Evolutionary conservation across 2,113 vertebrate species (phyloP).

Genomic region (Cyanocitta stelleri): DNA sequence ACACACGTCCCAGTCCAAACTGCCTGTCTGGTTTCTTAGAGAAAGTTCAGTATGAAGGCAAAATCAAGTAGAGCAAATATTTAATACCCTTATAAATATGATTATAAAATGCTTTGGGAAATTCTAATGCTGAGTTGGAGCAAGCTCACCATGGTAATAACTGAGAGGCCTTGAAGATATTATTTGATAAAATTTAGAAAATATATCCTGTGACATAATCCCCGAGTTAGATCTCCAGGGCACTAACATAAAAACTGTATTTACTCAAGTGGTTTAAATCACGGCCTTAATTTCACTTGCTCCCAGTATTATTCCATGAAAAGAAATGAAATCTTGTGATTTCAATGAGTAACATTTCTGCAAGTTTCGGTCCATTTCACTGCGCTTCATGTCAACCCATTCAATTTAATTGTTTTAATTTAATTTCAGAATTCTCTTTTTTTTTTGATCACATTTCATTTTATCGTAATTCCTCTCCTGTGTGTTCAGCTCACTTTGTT

Average conservation of each 20-base stretch:
- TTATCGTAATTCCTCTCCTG: background rate
- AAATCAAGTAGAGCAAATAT: background rate
- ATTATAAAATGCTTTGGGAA: constrained; percentile 37
- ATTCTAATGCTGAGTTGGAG: constrained; percentile 30
- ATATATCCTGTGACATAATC: constrained; percentile 39
- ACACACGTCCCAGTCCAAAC: background rate
- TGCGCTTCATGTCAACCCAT: background rate
- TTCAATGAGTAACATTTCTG: background rate
- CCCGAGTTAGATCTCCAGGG: background rate
- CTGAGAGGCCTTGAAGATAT: background rate
- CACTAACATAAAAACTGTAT: constrained; percentile 31
- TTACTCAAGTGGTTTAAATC: constrained; percentile 28
- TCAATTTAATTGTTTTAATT: background rate
- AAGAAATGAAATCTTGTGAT: background rate
- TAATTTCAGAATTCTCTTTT: background rate
- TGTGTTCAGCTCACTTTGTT: background rate
- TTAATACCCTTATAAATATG: background rate
- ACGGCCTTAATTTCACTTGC: constrained; percentile 23
- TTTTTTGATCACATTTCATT: background rate
- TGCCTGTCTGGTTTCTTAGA: background rate
- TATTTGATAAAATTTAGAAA: constrained; percentile 39
- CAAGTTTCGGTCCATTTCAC: background rate
- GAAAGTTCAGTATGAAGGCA: background rate
- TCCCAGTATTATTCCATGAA: background rate
- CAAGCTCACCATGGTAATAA: constrained; percentile 64